Evolutionary conservation across 2,888 invertebrate species (phyloP).

Genomic region (Ganaspis brasiliensis): DNA sequence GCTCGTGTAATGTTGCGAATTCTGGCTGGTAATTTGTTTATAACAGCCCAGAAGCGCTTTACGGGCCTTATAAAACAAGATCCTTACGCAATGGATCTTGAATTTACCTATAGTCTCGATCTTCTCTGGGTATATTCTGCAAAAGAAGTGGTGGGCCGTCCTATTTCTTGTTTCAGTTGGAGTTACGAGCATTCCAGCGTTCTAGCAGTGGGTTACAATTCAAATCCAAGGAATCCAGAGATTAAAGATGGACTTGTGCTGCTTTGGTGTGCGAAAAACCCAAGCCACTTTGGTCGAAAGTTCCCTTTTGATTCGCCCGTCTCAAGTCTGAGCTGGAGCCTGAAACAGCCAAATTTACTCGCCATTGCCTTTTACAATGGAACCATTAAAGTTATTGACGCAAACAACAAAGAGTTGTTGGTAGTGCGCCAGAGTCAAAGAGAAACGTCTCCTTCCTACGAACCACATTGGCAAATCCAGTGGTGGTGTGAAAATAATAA

Average conservation of each 20-base stretch:
- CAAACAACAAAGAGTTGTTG: slow-evolving; percentile 83
- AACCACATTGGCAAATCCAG: slow-evolving; percentile 86
- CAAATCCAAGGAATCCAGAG: slow-evolving; percentile 36
- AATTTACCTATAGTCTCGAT: slow-evolving; percentile 86
- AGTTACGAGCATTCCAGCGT: slow-evolving; percentile 87
- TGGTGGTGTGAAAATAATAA: slow-evolving; percentile 82
- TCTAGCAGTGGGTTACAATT: slow-evolving; percentile 88
- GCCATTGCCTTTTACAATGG: slow-evolving; percentile 90
- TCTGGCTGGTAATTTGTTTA: slow-evolving; percentile 86
- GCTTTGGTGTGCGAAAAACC: slow-evolving; percentile 90
- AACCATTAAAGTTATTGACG: slow-evolving; percentile 86
- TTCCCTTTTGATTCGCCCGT: slow-evolving; percentile 86
- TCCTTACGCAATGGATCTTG: slow-evolving; percentile 84
- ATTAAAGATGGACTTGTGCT: slow-evolving; percentile 85
- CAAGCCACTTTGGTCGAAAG: slow-evolving; percentile 87
- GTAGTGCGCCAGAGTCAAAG: slow-evolving; percentile 83
- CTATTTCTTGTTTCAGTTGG: slow-evolving; percentile 86
- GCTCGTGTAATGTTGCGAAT: slow-evolving; percentile 87
- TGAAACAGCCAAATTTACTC: slow-evolving; percentile 86
- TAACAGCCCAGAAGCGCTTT: slow-evolving; percentile 86
- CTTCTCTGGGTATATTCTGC: slow-evolving; percentile 86
- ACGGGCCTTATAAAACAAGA: slow-evolving; percentile 85
- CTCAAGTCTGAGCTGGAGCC: slow-evolving; percentile 87
- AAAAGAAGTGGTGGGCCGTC: slow-evolving; percentile 81
- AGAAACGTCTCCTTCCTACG: slow-evolving; percentile 84